Conservation (phyloP, 2,113 vertebrate genomes). For the Crotalus viridis region DNA sequence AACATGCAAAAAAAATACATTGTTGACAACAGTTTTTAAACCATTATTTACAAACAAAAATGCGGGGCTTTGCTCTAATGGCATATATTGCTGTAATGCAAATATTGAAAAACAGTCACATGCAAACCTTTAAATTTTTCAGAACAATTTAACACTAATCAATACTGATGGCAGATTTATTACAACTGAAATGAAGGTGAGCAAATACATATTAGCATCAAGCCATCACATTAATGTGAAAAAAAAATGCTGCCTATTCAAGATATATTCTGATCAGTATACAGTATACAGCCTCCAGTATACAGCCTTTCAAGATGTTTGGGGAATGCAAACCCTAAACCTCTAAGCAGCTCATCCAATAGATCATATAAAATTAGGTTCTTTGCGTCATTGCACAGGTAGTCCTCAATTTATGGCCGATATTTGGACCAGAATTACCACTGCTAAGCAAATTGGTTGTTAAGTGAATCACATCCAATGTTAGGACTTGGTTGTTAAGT, state of each 20-base stretch:
- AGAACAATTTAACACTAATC: background rate
- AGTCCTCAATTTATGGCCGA: too few species aligned
- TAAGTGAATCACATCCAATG: too few species aligned
- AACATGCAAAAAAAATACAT: background rate
- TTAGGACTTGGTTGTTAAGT: too few species aligned
- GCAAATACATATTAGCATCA: background rate
- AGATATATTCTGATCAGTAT: background rate
- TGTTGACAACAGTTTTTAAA: background rate
- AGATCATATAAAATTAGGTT: background rate
- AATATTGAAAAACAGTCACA: background rate
- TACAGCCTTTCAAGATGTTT: background rate
- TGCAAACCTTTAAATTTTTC: background rate
- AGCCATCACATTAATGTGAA: background rate
- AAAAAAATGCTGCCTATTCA: background rate
- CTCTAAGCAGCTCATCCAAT: background rate
- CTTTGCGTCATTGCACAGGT: background rate
- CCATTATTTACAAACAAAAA: background rate
- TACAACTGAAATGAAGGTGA: background rate
- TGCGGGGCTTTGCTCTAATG: background rate
- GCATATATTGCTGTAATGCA: background rate
- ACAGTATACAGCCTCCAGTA: background rate
- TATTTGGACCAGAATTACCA: too few species aligned
- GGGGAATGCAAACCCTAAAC: background rate
- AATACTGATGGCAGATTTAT: background rate
- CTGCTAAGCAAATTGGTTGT: too few species aligned